phyloP scores from a whole-genome alignment of 2,888 invertebrate genomes.

The Hemicrepidius hirtus region DNA sequence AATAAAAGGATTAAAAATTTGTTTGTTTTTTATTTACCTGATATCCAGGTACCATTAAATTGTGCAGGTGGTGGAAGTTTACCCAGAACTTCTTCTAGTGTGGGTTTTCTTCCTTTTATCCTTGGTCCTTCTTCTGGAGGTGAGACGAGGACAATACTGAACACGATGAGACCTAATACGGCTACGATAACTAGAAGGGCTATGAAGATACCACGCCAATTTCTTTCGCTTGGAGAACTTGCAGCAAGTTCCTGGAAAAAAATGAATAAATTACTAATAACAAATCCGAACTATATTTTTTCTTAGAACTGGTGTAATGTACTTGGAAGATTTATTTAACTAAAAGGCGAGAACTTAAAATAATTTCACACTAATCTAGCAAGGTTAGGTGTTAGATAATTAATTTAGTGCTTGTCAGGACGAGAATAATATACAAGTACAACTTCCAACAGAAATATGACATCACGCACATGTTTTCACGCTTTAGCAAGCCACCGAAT shows the following conservation, averaged over 20 bases:
- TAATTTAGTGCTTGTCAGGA: neutral
- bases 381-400: neutral
- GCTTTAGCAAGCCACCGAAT: neutral
- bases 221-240: slow-evolving; percentile 88
- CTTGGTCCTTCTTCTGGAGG: slow-evolving; percentile 84
- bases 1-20: neutral
- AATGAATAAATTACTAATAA: neutral
- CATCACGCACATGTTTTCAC: slow-evolving; percentile 6
- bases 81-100: slow-evolving; percentile 80
- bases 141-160: slow-evolving; percentile 92
- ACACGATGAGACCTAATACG: slow-evolving; percentile 91
- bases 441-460: neutral
- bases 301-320: too few species aligned
- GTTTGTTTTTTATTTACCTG: slow-evolving; percentile 72
- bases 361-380: too few species aligned
- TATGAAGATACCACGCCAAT: slow-evolving; percentile 96
- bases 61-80: slow-evolving; percentile 72
- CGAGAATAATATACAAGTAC: neutral
- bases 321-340: too few species aligned
- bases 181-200: slow-evolving; percentile 92
- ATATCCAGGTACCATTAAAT: slow-evolving; percentile 87
- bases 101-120: slow-evolving; percentile 80
- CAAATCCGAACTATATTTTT: too few species aligned
- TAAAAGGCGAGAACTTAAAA: too few species aligned
- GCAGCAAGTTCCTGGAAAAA: slow-evolving; percentile 89